Evolutionary conservation across 2,888 invertebrate species (phyloP).

Genomic region (Brachynemurus nebulosus): DNA sequence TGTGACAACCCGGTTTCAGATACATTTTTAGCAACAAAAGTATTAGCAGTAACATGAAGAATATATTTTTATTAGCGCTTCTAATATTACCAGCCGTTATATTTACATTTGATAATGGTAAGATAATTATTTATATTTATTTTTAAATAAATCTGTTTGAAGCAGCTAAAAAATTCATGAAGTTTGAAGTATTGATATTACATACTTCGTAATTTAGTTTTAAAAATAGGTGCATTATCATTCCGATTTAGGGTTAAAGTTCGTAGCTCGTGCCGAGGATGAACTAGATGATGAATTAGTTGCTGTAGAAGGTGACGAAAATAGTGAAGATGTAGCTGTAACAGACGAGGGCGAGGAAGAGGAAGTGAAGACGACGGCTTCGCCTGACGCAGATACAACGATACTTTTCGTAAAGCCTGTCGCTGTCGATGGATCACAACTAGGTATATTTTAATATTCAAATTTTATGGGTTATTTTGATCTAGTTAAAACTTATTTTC

Average conservation of each 20-base stretch:
- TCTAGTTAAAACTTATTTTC: background rate
- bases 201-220: background rate
- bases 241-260: slow-evolving; percentile 31
- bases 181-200: too few species aligned
- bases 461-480: too few species aligned
- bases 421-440: slow-evolving; percentile 43
- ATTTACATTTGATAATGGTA: slow-evolving; percentile 57
- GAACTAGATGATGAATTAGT: slow-evolving; percentile 51
- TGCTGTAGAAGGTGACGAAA: slow-evolving; percentile 44
- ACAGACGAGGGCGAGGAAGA: slow-evolving; percentile 47
- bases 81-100: slow-evolving; percentile 58
- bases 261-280: slow-evolving; percentile 46
- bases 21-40: too few species aligned
- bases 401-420: slow-evolving; percentile 78
- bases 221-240: too few species aligned
- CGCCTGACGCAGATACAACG: slow-evolving; percentile 82
- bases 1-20: too few species aligned
- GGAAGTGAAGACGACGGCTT: slow-evolving; percentile 54
- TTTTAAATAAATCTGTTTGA: too few species aligned
- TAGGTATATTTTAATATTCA: slow-evolving; percentile 45
- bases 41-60: slow-evolving; percentile 62
- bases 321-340: slow-evolving; percentile 43
- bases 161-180: slow-evolving; percentile 2
- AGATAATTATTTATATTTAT: slow-evolving; percentile 31
- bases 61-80: slow-evolving; percentile 46